Conservation (phyloP, 1,140 invertebrate species). For the Zaprionus kolodkinae region DNA sequence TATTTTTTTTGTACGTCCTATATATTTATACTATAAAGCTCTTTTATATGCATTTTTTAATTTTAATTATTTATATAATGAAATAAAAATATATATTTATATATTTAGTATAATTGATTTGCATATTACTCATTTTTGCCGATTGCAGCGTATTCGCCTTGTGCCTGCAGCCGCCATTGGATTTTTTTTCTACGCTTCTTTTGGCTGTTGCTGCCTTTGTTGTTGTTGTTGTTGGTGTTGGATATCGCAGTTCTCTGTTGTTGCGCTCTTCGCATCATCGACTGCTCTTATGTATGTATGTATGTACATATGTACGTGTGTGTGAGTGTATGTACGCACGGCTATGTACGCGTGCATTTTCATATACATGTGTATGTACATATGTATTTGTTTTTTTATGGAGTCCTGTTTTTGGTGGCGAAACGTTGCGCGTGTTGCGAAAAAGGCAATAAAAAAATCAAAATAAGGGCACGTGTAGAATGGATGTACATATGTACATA, state of each 20-base stretch:
- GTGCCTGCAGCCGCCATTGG: not conserved
- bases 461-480: conserved; percentile 79
- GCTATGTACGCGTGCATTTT: not conserved
- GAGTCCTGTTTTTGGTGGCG: conserved; percentile 36
- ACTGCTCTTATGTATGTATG: conserved; percentile 43
- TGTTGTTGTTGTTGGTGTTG: conserved; percentile 25
- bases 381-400: not conserved
- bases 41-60: too few species aligned
- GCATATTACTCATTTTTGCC: not conserved
- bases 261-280: conserved; percentile 53
- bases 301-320: not conserved
- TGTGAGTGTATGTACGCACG: not conserved
- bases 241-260: conserved; percentile 36
- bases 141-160: not conserved
- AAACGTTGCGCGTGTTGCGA: conserved; percentile 59
- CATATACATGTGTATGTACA: not conserved
- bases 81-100: not conserved
- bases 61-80: too few species aligned
- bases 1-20: too few species aligned
- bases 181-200: not conserved
- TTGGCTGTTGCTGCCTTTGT: conserved; percentile 7
- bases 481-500: conserved; percentile 3
- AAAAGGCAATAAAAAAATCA: conserved; percentile 48
- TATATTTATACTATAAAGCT: too few species aligned
- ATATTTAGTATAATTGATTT: not conserved